A percentile compares a stretch with the other conserved stretches of the same genome.
Evolutionary conservation across 1,140 invertebrate genomes (phyloP).

Genomic region (Reticulitermes speratus): DNA sequence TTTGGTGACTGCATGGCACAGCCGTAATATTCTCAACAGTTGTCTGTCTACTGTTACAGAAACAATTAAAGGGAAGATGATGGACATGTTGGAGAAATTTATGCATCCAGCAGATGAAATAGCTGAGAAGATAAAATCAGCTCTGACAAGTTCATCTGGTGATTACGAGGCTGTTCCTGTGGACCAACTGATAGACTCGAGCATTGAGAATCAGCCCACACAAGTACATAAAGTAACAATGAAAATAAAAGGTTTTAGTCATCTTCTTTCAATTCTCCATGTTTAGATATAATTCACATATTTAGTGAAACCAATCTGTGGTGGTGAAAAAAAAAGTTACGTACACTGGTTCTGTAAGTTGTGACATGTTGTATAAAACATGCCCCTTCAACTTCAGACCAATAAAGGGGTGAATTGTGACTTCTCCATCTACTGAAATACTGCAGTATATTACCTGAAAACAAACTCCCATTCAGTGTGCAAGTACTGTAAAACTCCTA

Average conservation of each 20-base stretch:
- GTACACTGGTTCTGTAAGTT: neutral
- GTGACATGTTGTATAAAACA: no score
- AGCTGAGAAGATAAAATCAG: constrained; percentile 20
- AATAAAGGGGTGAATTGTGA: no score
- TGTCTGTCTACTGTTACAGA: constrained; percentile 21
- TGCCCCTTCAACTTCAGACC: no score
- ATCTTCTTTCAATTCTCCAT: neutral
- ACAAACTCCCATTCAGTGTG: no score
- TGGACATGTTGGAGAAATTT: constrained; percentile 29
- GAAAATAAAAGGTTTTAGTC: constrained; percentile 3
- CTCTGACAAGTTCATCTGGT: constrained; percentile 19
- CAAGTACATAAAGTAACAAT: neutral
- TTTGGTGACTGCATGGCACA: no score
- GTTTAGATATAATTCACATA: neutral
- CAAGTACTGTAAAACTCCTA: no score
- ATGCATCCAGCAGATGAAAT: constrained; percentile 24
- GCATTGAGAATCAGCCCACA: neutral
- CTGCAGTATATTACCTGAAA: no score
- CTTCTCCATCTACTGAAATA: no score
- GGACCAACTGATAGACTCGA: neutral
- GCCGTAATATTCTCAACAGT: no score
- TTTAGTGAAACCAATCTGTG: neutral
- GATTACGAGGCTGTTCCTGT: constrained; percentile 26
- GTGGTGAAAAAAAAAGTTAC: neutral
- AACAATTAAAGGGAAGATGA: constrained; percentile 32